phyloP scores from a whole-genome alignment of 2,888 invertebrate species.

The Catotricha subobsoleta region DNA sequence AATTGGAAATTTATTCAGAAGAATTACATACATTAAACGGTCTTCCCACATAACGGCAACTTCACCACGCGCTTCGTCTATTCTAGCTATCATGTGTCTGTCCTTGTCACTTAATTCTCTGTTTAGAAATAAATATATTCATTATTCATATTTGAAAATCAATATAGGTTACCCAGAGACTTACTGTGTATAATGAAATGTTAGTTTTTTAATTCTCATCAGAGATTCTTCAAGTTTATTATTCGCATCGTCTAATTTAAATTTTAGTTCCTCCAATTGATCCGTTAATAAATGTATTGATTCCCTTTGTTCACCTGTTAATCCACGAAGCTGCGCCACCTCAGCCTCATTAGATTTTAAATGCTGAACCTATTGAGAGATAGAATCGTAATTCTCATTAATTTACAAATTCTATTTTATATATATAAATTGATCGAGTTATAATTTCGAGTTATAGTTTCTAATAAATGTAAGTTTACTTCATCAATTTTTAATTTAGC shows the following conservation, averaged over 20 bases:
- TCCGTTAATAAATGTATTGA: conserved; percentile 33
- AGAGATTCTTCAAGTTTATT: conserved; percentile 26
- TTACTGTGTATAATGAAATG: conserved; percentile 28
- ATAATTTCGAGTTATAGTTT: background rate
- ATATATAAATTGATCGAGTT: background rate
- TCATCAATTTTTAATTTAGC: conserved; percentile 20
- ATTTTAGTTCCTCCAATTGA: conserved; percentile 35
- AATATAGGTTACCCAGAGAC: conserved; percentile 1
- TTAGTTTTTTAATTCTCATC: conserved; percentile 29
- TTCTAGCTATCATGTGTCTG: conserved; percentile 27
- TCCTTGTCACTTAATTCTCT: conserved; percentile 31
- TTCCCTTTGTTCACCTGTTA: conserved; percentile 37
- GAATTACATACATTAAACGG: conserved; percentile 30
- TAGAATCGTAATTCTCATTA: background rate
- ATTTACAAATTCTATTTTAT: background rate
- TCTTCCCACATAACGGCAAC: conserved; percentile 45
- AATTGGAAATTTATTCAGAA: background rate
- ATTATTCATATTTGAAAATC: background rate
- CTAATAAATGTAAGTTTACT: conserved; percentile 7
- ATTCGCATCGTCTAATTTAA: background rate
- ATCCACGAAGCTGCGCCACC: conserved; percentile 35
- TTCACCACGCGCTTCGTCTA: conserved; percentile 36
- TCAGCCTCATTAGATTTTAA: conserved; percentile 38
- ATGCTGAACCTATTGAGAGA: conserved; percentile 27
- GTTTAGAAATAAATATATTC: background rate